Evolutionary conservation across 2,888 invertebrate genomes (phyloP).

Genomic region (Acanthosepion lycidas): DNA sequence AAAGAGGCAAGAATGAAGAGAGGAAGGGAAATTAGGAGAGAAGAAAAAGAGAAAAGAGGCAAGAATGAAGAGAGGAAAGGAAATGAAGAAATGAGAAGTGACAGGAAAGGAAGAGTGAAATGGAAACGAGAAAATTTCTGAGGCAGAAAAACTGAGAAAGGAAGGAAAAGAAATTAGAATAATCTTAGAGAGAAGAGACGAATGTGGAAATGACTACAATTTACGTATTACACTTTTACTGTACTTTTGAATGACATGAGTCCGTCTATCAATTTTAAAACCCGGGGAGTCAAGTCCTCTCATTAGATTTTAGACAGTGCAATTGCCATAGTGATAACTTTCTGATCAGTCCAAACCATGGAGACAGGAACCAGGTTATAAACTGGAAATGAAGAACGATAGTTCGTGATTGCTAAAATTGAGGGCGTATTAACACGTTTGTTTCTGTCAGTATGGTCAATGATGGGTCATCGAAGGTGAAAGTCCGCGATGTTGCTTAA

Average conservation of each 20-base stretch:
- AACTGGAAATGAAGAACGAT: background rate
- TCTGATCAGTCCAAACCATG: background rate
- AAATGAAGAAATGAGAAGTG: too few species aligned
- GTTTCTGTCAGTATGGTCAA: background rate
- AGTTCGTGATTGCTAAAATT: background rate
- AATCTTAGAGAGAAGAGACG: background rate
- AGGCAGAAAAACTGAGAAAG: background rate
- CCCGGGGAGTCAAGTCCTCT: background rate
- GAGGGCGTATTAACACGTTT: background rate
- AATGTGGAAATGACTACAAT: background rate
- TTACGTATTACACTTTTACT: background rate
- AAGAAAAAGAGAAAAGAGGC: too few species aligned
- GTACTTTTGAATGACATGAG: background rate
- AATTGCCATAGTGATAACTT: background rate
- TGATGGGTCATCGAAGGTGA: background rate
- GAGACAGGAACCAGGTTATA: background rate
- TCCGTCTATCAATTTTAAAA: background rate
- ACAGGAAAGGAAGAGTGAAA: too few species aligned
- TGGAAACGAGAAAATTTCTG: background rate
- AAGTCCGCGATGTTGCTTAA: background rate
- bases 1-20: too few species aligned
- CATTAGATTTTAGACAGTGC: background rate
- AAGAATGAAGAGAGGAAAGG: too few species aligned
- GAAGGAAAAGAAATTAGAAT: background rate
- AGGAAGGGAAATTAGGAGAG: too few species aligned